Percentiles rank a stretch among this genome's conserved stretches.
These are phyloP conservation scores for Diplosoma virens DNA, from an alignment of 23 tunicate genomes.

Conservation along the genomic window DNA sequence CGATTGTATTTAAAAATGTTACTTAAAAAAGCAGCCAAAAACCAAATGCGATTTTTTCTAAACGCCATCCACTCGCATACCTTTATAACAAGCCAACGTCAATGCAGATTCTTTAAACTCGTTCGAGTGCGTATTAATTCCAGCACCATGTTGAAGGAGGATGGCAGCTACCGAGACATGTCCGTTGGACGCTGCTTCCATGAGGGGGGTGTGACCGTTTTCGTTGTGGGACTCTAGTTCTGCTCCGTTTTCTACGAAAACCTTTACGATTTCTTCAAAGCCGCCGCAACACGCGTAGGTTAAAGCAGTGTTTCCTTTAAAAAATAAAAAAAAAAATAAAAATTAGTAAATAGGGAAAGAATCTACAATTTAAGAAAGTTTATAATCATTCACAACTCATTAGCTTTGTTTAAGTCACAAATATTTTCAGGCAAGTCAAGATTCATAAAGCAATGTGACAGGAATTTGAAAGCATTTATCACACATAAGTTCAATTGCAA, in stretches of 20 bases:
- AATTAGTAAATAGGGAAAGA: not conserved
- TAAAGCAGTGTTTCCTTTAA: constrained; percentile 94
- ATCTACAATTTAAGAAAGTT: too few species aligned
- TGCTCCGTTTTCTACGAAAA: constrained; percentile 77
- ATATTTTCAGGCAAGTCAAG: too few species aligned
- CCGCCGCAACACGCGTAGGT: constrained; percentile 98
- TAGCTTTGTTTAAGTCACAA: too few species aligned
- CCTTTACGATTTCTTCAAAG: constrained; percentile 63
- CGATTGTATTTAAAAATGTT: too few species aligned
- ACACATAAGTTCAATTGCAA: too few species aligned
- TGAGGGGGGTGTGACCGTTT: constrained; percentile 97
- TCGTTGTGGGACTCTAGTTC: constrained; percentile 86
- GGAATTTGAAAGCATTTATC: too few species aligned
- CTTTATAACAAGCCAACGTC: constrained; percentile 97
- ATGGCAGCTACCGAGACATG: constrained; percentile 83
- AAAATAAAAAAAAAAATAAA: not conserved
- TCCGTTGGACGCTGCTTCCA: constrained; percentile 99
- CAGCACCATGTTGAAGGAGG: constrained; percentile 82
- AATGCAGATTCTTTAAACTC: constrained; percentile 97
- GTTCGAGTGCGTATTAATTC: constrained; percentile 87
- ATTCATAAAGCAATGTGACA: too few species aligned
- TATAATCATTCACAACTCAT: too few species aligned
- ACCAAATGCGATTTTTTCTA: too few species aligned
- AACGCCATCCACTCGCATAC: too few species aligned
- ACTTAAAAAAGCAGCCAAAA: too few species aligned